phyloP scores from a whole-genome alignment of 2,888 invertebrate genomes.

The Gandaritis pyraliata region DNA sequence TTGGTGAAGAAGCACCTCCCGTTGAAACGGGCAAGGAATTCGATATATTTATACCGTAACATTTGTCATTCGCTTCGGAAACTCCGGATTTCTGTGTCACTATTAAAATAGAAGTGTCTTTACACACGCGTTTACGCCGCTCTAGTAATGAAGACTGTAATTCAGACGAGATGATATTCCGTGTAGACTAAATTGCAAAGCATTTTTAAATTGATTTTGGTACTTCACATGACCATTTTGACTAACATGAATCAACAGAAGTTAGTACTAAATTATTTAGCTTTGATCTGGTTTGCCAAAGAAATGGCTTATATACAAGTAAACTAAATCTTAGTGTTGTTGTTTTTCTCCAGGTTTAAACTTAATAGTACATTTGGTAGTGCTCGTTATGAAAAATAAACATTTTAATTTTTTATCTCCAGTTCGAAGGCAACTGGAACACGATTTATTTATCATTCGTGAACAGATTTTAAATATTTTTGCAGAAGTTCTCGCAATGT shows the following conservation, averaged over 20 bases:
- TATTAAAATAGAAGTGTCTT: slow-evolving; percentile 59
- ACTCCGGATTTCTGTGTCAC: slow-evolving; percentile 59
- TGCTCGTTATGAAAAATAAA: slow-evolving; percentile 28
- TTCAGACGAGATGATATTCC: slow-evolving; percentile 15
- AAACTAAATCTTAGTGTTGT: no score
- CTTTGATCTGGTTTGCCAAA: no score
- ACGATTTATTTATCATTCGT: slow-evolving; percentile 24
- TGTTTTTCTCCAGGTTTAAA: no score
- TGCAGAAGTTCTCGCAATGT: slow-evolving; percentile 21
- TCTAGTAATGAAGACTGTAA: slow-evolving; percentile 33
- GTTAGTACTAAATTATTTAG: no score
- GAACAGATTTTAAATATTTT: slow-evolving; percentile 25
- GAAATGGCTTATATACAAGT: no score
- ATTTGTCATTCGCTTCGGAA: slow-evolving; percentile 62
- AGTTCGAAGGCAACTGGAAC: slow-evolving; percentile 27
- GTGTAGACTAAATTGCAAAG: not conserved
- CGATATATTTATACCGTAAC: slow-evolving; percentile 62
- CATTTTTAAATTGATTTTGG: not conserved
- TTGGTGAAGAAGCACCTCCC: slow-evolving; percentile 30
- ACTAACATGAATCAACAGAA: no score
- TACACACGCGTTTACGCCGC: slow-evolving; percentile 41
- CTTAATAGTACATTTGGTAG: not conserved
- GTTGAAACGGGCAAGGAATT: slow-evolving; percentile 40
- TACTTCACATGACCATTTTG: no score
- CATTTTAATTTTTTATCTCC: slow-evolving; percentile 29